Evolutionary conservation across 1,140 invertebrate species (phyloP), one percentile per base, ranked within the genome.

Genomic region (Diorhabda sublineata): DNA sequence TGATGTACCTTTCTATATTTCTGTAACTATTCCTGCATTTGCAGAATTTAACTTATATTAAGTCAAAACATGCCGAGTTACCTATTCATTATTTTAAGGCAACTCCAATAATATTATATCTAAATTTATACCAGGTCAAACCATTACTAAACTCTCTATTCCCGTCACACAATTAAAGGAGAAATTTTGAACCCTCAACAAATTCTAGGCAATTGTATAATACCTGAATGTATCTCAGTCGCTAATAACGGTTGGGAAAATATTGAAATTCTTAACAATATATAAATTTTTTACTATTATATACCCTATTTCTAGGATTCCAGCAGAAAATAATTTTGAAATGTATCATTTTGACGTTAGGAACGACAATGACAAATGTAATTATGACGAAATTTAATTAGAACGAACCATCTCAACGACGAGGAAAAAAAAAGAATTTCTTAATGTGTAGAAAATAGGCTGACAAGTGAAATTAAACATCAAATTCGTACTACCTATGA

Each of bases 401-500:
- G 42, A 26, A 26, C 26, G 26, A 26, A 26, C 26, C 26, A 26
- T 26, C 26, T 26, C 0, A 26, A 26, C 26, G 42, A 7, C 8
- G 61, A 62, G 45, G 11, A 9, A 62, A 62, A 62, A 45, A 62
- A 41, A 8, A 8, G 7, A 62, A 8, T 8, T 45, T 9, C 7
- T 42, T 7, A 62, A 42, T 1, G 6, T 62, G 26, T 62, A 45
- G 42, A 45, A 3, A 62, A 62, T 62, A 8, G 42, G 3, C 4
- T 3, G 8, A 74, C 72, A 9, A 71, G 70, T 52, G 11, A 61
- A 9, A 63, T 75, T 43, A 70, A 78, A 69, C 77, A 80, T 59
- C 58, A 65, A 42, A 80, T 80, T 66, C 66, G 62, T 11, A 79
- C 77, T 42, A 64, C 61, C 2, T 59, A 72, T 52, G 68, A 69